Base-by-base conservation (phyloP, 2,797 vertebrate genomes). In the Psittacula echo region DNA sequence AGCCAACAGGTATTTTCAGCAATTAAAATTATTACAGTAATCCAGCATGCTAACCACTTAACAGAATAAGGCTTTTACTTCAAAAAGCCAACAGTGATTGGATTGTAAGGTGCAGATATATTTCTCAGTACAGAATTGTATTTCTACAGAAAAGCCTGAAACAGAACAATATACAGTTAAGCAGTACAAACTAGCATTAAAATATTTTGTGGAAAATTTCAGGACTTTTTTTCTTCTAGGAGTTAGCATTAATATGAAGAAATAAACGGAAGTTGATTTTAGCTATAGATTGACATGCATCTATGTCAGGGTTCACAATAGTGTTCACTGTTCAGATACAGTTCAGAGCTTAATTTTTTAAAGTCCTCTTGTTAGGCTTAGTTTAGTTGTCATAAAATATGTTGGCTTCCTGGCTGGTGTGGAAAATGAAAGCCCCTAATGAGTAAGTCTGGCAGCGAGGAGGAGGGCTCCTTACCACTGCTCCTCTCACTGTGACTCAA, bases 401-500 rank as follows among this genome's bases (percentile, higher is more conserved):
- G 75, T 60, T 87, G 85, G 45, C 66, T 87, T 92, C 72, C 76
- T 85, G 76, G 75, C 82, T 8, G 0, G 34, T 47, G 58, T 23
- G 15, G 56, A 85, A 87, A 84, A 87, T 30, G 81, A 89, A 92
- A 92, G 68, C 29, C 61, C 41, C 47, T 29, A 56, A 60, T 94
- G 93, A 95, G 75, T 94, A 90, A 92, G 44, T 58, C 48, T 1
- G 1, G 56, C 4, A 15, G 26, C 76, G 84, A 42, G 62, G 74
- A 60, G 60, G 67, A 85, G 51, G 27, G 39, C 48, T 96, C 77
- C 74, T 73, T 70, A 62, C 51, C 84, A 64, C 44, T 4, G 9
- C 42, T 95, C 51, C 74, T 82, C 68, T 79, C 41, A 6, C 56
- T 10, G 60, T 92, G 93, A 92, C 87, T 93, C 93, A 95, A 41